Evolutionary conservation across 1,140 invertebrate species (phyloP).

Genomic region (Habropoda laboriosa): DNA sequence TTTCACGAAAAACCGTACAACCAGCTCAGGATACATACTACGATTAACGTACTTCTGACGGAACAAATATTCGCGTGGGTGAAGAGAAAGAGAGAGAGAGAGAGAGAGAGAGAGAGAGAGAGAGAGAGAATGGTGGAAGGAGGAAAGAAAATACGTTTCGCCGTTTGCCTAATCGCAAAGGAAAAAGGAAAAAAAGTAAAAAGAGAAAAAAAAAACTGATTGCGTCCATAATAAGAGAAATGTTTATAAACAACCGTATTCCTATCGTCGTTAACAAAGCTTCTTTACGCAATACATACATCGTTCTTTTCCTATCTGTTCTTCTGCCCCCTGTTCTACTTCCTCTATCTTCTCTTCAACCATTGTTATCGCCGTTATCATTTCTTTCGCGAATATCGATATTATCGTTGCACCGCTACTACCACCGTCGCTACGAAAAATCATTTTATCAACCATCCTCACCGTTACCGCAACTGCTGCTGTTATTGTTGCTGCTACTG

Average conservation of each 20-base stretch:
- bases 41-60: background rate
- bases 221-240: slow-evolving; percentile 67
- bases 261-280: slow-evolving; percentile 53
- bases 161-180: slow-evolving; percentile 51
- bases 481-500: background rate
- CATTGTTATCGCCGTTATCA: background rate
- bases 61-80: too few relatives aligned
- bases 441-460: background rate
- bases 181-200: slow-evolving; percentile 34
- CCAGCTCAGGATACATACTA: slow-evolving; percentile 24
- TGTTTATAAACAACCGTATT: slow-evolving; percentile 59
- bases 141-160: slow-evolving; percentile 45
- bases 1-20: background rate
- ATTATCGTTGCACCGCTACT: too few relatives aligned
- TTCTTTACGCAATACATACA: too few relatives aligned
- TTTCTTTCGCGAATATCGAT: slow-evolving; percentile 61
- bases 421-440: background rate
- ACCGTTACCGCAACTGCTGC: background rate
- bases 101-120: slow-evolving; percentile 18
- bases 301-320: too few relatives aligned
- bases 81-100: slow-evolving; percentile 13
- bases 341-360: slow-evolving; percentile 29
- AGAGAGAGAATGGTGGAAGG: too few relatives aligned
- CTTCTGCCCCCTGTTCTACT: slow-evolving; percentile 27
- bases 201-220: slow-evolving; percentile 52